phyloP scores from a whole-genome alignment of 92 coral and sea anemone species.

The Ricordea florida region DNA sequence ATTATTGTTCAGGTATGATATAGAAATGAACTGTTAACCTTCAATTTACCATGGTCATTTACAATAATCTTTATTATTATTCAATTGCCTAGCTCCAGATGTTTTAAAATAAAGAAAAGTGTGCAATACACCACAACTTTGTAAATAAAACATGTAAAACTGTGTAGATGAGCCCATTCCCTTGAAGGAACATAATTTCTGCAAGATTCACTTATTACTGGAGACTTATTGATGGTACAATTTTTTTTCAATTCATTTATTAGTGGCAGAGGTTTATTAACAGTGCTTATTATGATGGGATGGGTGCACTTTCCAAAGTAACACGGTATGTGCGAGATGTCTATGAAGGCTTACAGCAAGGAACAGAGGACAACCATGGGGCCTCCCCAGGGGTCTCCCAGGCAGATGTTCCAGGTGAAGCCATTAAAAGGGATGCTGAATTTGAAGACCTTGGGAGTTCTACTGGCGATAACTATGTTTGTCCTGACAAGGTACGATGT shows the following conservation, averaged over 20 bases:
- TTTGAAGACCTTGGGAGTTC: conserved; percentile 89
- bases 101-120: too few relatives aligned
- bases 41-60: too few relatives aligned
- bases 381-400: background rate
- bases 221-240: too few relatives aligned
- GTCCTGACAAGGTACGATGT: conserved; percentile 35
- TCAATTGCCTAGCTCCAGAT: too few relatives aligned
- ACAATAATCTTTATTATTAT: too few relatives aligned
- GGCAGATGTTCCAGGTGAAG: background rate
- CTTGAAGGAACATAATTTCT: too few relatives aligned
- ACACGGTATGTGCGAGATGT: conserved; percentile 89
- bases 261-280: conserved; percentile 68
- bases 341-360: conserved; percentile 74
- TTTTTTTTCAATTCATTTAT: background rate
- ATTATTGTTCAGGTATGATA: too few relatives aligned
- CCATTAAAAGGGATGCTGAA: conserved; percentile 60
- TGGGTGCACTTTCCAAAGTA: conserved; percentile 95
- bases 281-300: conserved; percentile 93
- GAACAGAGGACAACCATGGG: conserved; percentile 1
- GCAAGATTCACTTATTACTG: too few relatives aligned
- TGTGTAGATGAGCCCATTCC: too few relatives aligned
- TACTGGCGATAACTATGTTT: background rate
- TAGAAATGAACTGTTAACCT: too few relatives aligned
- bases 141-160: too few relatives aligned
- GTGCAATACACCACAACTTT: too few relatives aligned